Evolutionary conservation across 2,797 vertebrate genomes (phyloP).

Genomic region (Sebastes paucispinis): DNA sequence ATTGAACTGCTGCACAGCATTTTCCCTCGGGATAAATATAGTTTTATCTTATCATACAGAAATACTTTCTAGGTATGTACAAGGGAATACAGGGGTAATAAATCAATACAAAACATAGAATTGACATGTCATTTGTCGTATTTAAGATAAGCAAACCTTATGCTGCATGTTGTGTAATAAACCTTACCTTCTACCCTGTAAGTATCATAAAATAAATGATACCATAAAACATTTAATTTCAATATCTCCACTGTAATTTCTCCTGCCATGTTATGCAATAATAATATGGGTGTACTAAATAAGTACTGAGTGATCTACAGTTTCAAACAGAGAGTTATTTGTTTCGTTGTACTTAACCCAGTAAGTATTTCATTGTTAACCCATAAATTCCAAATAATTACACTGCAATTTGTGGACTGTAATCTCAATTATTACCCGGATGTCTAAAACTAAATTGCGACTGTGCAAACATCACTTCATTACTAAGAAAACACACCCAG

Average conservation of each 20-base stretch:
- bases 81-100: not conserved
- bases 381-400: not conserved
- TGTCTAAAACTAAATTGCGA: not conserved
- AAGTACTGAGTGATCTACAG: not conserved
- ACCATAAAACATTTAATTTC: not conserved
- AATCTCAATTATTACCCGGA: not conserved
- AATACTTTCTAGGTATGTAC: not conserved
- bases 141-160: not conserved
- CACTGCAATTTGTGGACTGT: not conserved
- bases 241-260: not conserved
- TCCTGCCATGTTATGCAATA: not conserved
- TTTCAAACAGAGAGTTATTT: not conserved
- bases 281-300: not conserved
- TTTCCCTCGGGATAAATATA: not conserved
- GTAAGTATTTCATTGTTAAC: not conserved
- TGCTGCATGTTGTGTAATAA: too few species aligned
- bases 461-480: not conserved
- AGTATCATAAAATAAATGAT: not conserved
- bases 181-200: too few species aligned
- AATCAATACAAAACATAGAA: not conserved
- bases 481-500: not conserved
- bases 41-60: not conserved
- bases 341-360: too few species aligned
- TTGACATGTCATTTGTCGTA: not conserved
- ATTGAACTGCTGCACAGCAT: not conserved